A percentile compares a stretch with the other conserved stretches of the same genome.
Evolutionary conservation across 1,140 invertebrate genomes (phyloP).

Genomic region (Temnothorax curvispinosus): DNA sequence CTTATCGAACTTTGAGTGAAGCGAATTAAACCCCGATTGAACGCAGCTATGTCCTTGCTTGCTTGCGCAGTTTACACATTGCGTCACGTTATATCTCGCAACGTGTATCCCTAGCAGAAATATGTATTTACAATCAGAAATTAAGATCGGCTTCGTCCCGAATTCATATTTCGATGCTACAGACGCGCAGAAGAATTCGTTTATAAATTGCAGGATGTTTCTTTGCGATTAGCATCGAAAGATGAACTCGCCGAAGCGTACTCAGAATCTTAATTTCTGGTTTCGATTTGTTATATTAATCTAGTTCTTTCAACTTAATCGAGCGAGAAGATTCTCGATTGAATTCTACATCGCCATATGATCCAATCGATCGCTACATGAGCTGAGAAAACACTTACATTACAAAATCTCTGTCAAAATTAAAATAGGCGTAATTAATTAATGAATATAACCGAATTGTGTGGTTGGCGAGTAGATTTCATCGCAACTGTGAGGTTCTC

Average conservation of each 20-base stretch:
- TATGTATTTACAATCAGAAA: slow-evolving; percentile 4
- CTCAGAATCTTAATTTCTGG: background rate
- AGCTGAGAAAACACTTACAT: background rate
- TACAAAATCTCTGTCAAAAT: background rate
- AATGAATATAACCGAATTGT: background rate
- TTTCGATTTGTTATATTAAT: background rate
- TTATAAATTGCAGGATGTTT: background rate
- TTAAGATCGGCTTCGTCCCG: background rate
- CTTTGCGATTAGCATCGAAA: background rate
- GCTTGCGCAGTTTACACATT: slow-evolving; percentile 5
- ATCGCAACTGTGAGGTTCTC: slow-evolving; percentile 17
- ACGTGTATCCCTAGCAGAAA: background rate
- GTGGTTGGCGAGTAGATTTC: slow-evolving; percentile 24
- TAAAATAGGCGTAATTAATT: background rate
- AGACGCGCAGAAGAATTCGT: background rate
- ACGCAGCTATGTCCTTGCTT: background rate
- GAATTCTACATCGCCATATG: slow-evolving; percentile 33
- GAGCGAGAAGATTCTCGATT: slow-evolving; percentile 1
- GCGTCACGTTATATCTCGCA: slow-evolving; percentile 2
- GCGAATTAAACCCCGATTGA: slow-evolving; percentile 9
- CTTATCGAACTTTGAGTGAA: slow-evolving; percentile 8
- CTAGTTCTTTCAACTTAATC: background rate
- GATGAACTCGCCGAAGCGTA: background rate
- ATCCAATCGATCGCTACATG: background rate
- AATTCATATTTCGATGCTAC: background rate